Evolutionary conservation across 2,113 vertebrate genomes (phyloP).

Genomic region (Paratilapia polleni): DNA sequence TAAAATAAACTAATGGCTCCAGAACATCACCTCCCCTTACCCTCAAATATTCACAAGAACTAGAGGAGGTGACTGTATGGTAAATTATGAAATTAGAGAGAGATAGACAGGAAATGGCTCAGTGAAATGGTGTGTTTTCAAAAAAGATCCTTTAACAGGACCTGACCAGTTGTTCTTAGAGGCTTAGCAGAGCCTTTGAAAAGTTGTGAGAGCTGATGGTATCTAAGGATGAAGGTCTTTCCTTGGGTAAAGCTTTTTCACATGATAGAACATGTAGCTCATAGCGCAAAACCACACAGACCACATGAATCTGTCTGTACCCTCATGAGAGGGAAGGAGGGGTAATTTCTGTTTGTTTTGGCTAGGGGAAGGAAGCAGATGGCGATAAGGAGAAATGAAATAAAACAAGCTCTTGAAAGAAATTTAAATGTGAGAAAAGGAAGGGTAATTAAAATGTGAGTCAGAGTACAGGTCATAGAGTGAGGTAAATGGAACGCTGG

Average conservation of each 20-base stretch:
- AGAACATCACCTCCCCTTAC: constrained; percentile 60
- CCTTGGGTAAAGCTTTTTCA: constrained; percentile 59
- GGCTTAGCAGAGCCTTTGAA: constrained; percentile 44
- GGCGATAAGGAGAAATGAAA: constrained; percentile 28
- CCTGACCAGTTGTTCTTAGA: constrained; percentile 16
- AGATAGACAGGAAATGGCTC: constrained; percentile 66
- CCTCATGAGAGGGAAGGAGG: background rate
- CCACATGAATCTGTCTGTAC: constrained; percentile 43
- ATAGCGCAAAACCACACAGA: constrained; percentile 19
- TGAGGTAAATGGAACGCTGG: background rate
- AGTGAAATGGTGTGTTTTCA: constrained; percentile 63
- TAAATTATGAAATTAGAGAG: constrained; percentile 65
- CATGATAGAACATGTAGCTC: constrained; percentile 59
- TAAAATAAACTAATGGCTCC: constrained; percentile 69
- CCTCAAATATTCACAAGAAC: constrained; percentile 46
- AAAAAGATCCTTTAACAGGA: constrained; percentile 47
- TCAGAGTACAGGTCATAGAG: background rate
- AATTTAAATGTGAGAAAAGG: background rate
- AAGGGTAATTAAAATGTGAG: constrained; percentile 9
- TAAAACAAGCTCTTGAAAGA: background rate
- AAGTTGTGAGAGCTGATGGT: constrained; percentile 32
- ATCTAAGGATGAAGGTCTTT: constrained; percentile 47
- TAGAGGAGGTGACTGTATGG: constrained; percentile 49
- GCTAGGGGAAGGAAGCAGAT: constrained; percentile 27
- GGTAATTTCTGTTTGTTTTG: background rate